A percentile compares a stretch with the other conserved stretches of the same genome.
Evolutionary conservation across 1,140 invertebrate genomes (phyloP).

Genomic region (Papilio polytes): DNA sequence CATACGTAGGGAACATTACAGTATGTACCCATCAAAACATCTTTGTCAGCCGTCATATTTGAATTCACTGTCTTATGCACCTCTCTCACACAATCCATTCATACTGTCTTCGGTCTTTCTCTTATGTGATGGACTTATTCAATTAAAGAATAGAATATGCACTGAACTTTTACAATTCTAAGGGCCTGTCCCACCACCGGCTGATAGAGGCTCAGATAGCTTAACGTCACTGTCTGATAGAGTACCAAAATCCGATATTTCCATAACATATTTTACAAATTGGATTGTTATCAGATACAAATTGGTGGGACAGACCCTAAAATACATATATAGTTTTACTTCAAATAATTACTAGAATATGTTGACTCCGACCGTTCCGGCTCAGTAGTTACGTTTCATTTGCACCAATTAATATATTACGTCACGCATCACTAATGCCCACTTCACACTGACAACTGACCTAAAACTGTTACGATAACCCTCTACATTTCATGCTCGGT

Average conservation of each 20-base stretch:
- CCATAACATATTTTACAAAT: too few species aligned
- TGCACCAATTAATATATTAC: constrained; percentile 9
- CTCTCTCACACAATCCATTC: too few species aligned
- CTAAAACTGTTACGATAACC: constrained; percentile 10
- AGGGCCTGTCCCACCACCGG: too few species aligned
- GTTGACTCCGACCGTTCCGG: background rate
- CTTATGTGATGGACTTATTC: background rate
- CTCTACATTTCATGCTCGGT: constrained; percentile 13
- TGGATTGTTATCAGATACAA: too few species aligned
- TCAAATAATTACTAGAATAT: background rate
- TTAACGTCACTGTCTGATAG: too few species aligned
- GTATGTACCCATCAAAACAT: too few species aligned
- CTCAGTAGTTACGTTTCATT: constrained; percentile 3
- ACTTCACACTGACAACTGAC: constrained; percentile 11
- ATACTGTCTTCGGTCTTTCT: too few species aligned
- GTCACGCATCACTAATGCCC: constrained; percentile 11
- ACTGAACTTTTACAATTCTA: background rate
- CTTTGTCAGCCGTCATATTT: too few species aligned
- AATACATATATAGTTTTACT: background rate
- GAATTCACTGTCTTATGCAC: too few species aligned
- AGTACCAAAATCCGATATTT: too few species aligned
- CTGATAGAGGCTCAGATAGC: too few species aligned
- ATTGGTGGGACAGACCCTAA: background rate
- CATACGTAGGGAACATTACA: too few species aligned
- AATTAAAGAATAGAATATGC: background rate